Evolutionary conservation across 2,888 invertebrate species (phyloP).

Genomic region (Phasia obesa): DNA sequence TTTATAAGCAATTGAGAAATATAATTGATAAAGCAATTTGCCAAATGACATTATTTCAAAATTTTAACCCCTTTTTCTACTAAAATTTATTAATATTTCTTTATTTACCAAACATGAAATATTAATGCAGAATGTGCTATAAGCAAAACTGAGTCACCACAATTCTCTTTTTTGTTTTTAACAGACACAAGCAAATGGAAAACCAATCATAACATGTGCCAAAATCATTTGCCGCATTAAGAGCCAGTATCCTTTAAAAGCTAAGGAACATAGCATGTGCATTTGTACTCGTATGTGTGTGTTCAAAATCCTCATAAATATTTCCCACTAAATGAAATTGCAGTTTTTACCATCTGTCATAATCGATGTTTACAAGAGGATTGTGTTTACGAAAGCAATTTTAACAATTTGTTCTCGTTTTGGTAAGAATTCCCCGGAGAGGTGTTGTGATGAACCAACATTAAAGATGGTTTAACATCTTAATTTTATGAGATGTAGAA

Average conservation of each 20-base stretch:
- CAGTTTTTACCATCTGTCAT: conserved; percentile 68
- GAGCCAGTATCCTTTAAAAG: conserved; percentile 32
- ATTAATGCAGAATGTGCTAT: conserved; percentile 32
- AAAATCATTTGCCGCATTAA: conserved; percentile 36
- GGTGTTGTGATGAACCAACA: conserved; percentile 3
- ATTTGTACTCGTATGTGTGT: neutral
- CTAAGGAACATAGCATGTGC: neutral
- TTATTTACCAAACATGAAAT: conserved; percentile 50
- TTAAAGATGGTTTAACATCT: neutral
- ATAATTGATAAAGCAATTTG: conserved; percentile 51
- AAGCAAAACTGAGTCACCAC: conserved; percentile 16
- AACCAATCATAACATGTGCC: conserved; percentile 68
- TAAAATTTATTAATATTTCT: conserved; percentile 50
- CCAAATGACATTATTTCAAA: conserved; percentile 52
- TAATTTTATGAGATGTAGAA: neutral
- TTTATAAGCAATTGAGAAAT: conserved; percentile 38
- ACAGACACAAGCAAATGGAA: conserved; percentile 23
- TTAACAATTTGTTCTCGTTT: conserved; percentile 37
- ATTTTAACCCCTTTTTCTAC: conserved; percentile 27
- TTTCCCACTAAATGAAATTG: conserved; percentile 48
- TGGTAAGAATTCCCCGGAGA: conserved; percentile 59
- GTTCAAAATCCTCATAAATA: conserved; percentile 38
- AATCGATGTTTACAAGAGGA: conserved; percentile 57
- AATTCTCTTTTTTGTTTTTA: neutral
- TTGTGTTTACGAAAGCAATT: conserved; percentile 46